A percentile compares a stretch with the other conserved stretches of the same genome.
phyloP scores from a whole-genome alignment of 2,797 vertebrate species.

The Phoebastria nigripes region DNA sequence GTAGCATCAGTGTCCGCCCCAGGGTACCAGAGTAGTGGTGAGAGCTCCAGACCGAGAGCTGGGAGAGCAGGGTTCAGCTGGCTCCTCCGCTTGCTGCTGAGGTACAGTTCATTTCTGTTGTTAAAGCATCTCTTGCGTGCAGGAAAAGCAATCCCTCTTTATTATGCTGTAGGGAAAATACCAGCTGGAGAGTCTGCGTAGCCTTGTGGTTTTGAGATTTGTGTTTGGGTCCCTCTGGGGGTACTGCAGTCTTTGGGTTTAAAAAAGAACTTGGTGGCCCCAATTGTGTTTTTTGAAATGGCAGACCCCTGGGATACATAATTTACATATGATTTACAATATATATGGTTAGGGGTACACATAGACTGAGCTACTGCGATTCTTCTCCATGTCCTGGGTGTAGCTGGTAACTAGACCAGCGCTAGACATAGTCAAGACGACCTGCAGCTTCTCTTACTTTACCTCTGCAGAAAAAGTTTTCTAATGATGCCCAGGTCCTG shows the following conservation, averaged over 20 bases:
- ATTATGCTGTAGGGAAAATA: not conserved
- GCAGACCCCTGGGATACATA: not conserved
- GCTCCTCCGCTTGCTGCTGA: not conserved
- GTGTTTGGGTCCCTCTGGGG: not conserved
- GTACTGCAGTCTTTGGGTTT: not conserved
- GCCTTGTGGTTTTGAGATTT: not conserved
- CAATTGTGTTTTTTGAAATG: not conserved
- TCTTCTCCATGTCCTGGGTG: not conserved
- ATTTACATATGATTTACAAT: not conserved
- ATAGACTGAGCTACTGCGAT: not conserved
- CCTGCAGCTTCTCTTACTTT: not conserved
- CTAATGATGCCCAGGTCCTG: not conserved
- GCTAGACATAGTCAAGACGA: not conserved
- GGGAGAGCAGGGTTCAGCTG: not conserved
- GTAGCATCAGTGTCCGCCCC: not conserved
- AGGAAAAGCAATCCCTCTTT: not conserved
- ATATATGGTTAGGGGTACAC: not conserved
- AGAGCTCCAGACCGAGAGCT: not conserved
- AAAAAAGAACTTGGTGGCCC: not conserved
- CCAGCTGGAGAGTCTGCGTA: not conserved
- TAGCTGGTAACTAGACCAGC: not conserved
- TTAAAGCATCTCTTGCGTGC: not conserved
- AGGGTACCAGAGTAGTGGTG: not conserved
- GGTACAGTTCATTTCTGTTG: not conserved
- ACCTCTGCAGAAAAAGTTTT: not conserved